Conservation (phyloP, 1,140 invertebrate species). For the Branchinecta lynchi region DNA sequence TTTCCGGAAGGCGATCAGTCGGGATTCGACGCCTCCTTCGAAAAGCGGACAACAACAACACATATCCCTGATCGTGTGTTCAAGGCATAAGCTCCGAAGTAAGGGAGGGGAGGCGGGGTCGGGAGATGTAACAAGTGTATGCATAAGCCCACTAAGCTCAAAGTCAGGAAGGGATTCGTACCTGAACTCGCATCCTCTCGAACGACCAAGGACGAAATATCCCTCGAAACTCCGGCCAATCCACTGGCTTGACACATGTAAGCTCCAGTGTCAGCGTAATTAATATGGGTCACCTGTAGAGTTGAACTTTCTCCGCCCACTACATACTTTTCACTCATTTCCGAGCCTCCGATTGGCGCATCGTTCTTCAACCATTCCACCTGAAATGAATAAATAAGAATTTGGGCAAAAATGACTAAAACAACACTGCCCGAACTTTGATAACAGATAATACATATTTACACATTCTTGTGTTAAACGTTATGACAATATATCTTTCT, state of each 20-base stretch:
- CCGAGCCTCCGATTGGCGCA: conserved; percentile 40
- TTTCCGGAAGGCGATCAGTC: too few relatives aligned
- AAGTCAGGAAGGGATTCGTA: conserved; percentile 27
- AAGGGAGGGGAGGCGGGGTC: too few relatives aligned
- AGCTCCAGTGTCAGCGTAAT: conserved; percentile 54
- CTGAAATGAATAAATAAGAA: conserved; percentile 23
- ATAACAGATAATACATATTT: background rate
- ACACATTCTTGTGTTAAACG: background rate
- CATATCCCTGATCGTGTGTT: too few relatives aligned
- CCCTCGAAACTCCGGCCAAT: conserved; percentile 48
- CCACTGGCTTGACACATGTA: conserved; percentile 61
- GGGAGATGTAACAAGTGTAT: too few relatives aligned
- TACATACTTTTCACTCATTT: conserved; percentile 41
- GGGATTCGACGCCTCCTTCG: too few relatives aligned
- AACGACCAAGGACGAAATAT: conserved; percentile 52
- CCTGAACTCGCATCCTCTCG: conserved; percentile 50
- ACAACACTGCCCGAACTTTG: too few relatives aligned
- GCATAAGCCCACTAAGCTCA: too few relatives aligned
- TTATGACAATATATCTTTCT: background rate
- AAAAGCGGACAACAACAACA: too few relatives aligned
- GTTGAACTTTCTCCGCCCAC: conserved; percentile 53
- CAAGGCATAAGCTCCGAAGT: too few relatives aligned
- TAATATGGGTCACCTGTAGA: conserved; percentile 45
- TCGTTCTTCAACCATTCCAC: conserved; percentile 58
- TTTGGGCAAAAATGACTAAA: too few relatives aligned